Conservation (phyloP, 2,888 invertebrate genomes). For the Odiellus spinosus region DNA sequence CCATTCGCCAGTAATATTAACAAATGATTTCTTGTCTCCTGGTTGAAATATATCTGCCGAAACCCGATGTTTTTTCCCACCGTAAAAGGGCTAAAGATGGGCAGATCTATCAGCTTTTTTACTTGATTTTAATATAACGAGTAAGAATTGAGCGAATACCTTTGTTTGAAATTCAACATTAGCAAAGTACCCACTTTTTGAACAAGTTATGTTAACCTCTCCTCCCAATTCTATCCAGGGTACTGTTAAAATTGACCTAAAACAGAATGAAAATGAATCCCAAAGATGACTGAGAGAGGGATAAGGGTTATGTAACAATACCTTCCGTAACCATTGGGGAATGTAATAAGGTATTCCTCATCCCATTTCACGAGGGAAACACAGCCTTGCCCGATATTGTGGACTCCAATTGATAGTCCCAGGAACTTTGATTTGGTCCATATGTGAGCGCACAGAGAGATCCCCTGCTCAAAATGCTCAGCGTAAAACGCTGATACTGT, state of each 20-base stretch:
- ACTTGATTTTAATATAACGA: neutral
- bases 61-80: constrained; percentile 81
- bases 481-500: constrained; percentile 96
- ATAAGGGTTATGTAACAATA: too few species aligned
- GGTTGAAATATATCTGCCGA: constrained; percentile 57
- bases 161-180: constrained; percentile 92
- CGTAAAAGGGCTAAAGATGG: constrained; percentile 61
- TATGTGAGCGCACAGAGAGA: constrained; percentile 85
- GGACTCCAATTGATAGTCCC: constrained; percentile 80
- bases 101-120: constrained; percentile 1
- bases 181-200: constrained; percentile 82
- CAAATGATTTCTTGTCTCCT: constrained; percentile 68
- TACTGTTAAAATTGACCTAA: constrained; percentile 82
- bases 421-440: constrained; percentile 99
- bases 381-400: constrained; percentile 87
- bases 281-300: too few species aligned
- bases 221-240: constrained; percentile 99
- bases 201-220: constrained; percentile 70
- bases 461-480: constrained; percentile 76
- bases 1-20: constrained; percentile 88
- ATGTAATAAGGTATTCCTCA: constrained; percentile 88
- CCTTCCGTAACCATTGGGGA: constrained; percentile 96
- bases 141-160: constrained; percentile 22
- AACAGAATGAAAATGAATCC: constrained; percentile 1
- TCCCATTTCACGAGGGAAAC: constrained; percentile 77